Conservation (phyloP, 2,797 vertebrate species). For the Sebastes hubbsi region DNA sequence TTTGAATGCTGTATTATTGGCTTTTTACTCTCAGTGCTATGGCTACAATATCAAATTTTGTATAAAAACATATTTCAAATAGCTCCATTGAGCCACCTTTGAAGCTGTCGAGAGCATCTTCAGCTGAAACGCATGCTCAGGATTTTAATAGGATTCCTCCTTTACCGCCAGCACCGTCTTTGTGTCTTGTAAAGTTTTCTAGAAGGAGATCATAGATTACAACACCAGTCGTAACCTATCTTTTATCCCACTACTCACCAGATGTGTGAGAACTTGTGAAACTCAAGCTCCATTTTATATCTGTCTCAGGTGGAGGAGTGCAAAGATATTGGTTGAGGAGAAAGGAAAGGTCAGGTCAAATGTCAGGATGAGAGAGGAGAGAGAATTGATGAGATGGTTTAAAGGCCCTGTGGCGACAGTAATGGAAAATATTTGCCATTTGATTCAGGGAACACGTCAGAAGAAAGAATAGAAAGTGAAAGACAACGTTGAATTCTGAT, state of each 20-base stretch:
- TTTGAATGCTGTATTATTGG: slow-evolving; percentile 8
- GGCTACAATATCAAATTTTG: background rate
- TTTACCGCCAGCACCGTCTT: background rate
- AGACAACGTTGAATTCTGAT: background rate
- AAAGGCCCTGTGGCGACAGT: background rate
- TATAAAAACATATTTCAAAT: background rate
- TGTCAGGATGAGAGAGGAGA: slow-evolving; percentile 13
- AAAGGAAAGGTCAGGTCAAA: slow-evolving; percentile 26
- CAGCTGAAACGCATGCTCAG: background rate
- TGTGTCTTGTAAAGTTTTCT: slow-evolving; percentile 20
- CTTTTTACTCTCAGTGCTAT: background rate
- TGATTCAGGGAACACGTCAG: background rate
- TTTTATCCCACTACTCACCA: slow-evolving; percentile 46
- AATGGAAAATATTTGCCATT: slow-evolving; percentile 5
- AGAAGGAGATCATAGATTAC: slow-evolving; percentile 28
- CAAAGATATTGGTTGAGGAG: background rate
- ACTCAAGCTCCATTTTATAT: slow-evolving; percentile 51
- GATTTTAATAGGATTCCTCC: slow-evolving; percentile 2
- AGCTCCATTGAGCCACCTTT: background rate
- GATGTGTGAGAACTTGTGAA: slow-evolving; percentile 68
- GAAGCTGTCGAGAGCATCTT: background rate
- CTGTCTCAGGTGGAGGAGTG: background rate
- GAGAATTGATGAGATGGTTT: slow-evolving; percentile 6
- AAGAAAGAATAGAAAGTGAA: background rate
- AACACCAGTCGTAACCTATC: slow-evolving; percentile 23